Percentiles rank a stretch among this genome's conserved stretches.
These are phyloP conservation scores for Deladenus siricidicola DNA, from an alignment of 2,888 invertebrate genomes.

Conservation along the genomic window DNA sequence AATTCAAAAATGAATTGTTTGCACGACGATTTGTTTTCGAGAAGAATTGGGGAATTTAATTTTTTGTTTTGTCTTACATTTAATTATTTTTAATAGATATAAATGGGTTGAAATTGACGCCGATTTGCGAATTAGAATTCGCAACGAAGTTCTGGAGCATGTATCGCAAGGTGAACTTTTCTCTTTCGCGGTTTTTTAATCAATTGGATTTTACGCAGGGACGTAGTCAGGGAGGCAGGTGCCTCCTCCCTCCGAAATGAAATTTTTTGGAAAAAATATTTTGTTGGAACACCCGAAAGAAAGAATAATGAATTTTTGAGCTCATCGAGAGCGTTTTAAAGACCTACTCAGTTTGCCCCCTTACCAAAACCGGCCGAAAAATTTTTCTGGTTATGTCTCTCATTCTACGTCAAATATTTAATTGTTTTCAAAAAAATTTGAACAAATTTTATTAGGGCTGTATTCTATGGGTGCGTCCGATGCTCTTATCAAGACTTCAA, in stretches of 20 bases:
- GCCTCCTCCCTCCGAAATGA: too few relatives aligned
- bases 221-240: too few relatives aligned
- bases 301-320: not conserved
- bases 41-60: not conserved
- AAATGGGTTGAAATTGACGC: constrained; percentile 30
- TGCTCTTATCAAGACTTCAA: constrained; percentile 26
- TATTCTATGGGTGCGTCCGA: constrained; percentile 22
- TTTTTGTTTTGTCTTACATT: not conserved
- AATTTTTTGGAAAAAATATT: too few relatives aligned
- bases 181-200: too few relatives aligned
- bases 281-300: too few relatives aligned
- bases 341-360: not conserved
- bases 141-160: constrained; percentile 28
- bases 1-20: too few relatives aligned
- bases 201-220: too few relatives aligned
- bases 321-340: not conserved
- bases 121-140: constrained; percentile 22
- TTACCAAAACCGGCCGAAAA: not conserved
- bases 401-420: not conserved
- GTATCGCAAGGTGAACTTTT: constrained; percentile 22
- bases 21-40: too few relatives aligned
- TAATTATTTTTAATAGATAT: constrained; percentile 26
- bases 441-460: constrained; percentile 6
- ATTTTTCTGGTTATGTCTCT: not conserved
- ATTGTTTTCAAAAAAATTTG: not conserved